Evolutionary conservation across 2,797 vertebrate species (phyloP).

Genomic region (Gila robusta): DNA sequence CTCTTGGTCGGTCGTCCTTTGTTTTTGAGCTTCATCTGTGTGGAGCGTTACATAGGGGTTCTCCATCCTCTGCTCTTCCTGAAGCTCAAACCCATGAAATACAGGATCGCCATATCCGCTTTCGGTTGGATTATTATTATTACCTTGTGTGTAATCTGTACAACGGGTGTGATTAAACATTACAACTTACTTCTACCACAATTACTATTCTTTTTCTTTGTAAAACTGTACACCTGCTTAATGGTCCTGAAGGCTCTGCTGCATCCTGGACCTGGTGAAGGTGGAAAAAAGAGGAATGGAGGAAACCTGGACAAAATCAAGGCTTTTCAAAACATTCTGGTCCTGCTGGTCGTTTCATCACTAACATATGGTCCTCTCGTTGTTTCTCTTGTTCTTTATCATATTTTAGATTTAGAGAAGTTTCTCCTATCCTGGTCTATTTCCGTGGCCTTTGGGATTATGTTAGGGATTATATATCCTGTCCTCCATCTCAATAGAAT

Average conservation of each 20-base stretch:
- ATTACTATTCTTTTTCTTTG: conserved; percentile 4
- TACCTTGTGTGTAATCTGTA: background rate
- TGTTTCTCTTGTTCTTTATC: background rate
- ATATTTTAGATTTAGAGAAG: background rate
- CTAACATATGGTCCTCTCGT: background rate
- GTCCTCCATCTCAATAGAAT: background rate
- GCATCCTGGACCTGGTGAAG: background rate
- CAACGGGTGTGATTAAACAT: background rate
- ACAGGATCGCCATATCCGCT: background rate
- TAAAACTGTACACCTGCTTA: background rate
- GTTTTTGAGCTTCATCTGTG: conserved; percentile 16
- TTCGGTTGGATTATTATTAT: conserved; percentile 1
- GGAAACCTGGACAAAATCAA: conserved; percentile 22
- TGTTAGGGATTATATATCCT: background rate
- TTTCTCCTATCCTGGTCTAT: background rate
- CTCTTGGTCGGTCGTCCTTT: background rate
- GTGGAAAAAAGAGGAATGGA: background rate
- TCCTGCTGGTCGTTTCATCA: background rate
- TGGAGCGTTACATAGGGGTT: conserved; percentile 17
- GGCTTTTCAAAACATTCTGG: conserved; percentile 4
- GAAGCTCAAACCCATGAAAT: conserved; percentile 36
- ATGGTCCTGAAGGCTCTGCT: conserved; percentile 16
- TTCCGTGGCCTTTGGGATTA: background rate
- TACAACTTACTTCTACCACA: background rate
- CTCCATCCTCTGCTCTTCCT: conserved; percentile 30